Evolutionary conservation across 2,797 vertebrate genomes (phyloP).

Genomic region (Margarornis squamiger): DNA sequence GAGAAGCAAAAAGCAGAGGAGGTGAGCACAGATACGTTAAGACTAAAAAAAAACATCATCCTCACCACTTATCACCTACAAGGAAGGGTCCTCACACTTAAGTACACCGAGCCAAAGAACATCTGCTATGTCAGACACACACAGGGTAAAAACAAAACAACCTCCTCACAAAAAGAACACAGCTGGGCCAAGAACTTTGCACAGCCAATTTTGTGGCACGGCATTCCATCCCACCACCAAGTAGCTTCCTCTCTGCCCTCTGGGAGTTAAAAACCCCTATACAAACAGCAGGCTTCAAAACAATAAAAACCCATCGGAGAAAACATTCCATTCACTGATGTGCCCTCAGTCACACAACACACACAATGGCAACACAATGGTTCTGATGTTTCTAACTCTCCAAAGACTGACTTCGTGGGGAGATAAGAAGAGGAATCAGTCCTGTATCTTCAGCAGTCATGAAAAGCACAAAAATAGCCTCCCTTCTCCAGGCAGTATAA

Average conservation of each 20-base stretch:
- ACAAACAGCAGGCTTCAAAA: background rate
- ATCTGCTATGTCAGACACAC: background rate
- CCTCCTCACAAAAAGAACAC: fast-evolving
- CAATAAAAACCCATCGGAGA: background rate
- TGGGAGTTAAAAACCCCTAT: background rate
- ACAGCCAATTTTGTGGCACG: background rate
- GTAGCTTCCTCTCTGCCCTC: background rate
- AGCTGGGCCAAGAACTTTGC: background rate
- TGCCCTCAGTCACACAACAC: background rate
- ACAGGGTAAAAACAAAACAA: background rate
- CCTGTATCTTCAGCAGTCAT: background rate
- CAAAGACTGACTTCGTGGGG: background rate
- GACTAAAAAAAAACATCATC: background rate
- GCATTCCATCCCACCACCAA: background rate
- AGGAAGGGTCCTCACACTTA: background rate
- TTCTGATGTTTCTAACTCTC: background rate
- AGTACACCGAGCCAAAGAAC: background rate
- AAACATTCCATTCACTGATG: background rate
- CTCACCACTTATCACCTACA: background rate
- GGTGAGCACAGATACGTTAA: background rate
- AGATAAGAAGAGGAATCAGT: background rate
- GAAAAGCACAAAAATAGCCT: background rate
- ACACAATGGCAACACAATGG: background rate
- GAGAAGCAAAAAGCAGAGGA: background rate
- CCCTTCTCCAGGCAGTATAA: background rate